These are phyloP conservation scores for Tethya wilhelma DNA, from an alignment of 37 sponge, comb jelly and placozoan species.

Conservation along the genomic window DNA sequence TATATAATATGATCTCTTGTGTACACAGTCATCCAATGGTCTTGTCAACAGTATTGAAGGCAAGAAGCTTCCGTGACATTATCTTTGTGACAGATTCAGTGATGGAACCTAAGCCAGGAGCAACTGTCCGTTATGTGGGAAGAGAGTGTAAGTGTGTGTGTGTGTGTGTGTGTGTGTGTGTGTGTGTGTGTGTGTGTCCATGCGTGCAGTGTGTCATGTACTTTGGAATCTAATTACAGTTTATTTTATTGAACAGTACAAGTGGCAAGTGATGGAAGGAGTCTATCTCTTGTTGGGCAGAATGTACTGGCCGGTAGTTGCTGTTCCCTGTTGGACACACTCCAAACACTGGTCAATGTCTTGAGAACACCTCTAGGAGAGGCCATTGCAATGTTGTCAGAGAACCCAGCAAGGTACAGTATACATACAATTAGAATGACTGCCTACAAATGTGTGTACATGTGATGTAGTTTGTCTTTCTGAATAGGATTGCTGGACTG, in stretches of 20 bases:
- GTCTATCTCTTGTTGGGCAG: constrained; percentile 31
- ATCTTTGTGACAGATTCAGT: constrained; percentile 50
- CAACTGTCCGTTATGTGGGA: not conserved
- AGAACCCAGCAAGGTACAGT: constrained; percentile 58
- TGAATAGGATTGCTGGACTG: constrained; percentile 40
- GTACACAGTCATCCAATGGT: constrained; percentile 47
- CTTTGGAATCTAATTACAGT: not conserved
- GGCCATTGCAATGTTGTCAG: constrained; percentile 54
- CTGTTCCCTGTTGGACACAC: constrained; percentile 41
- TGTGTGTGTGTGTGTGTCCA: not conserved
- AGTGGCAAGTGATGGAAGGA: constrained; percentile 13
- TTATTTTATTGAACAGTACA: constrained; percentile 23
- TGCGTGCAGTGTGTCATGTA: not conserved
- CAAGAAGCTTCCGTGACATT: constrained; percentile 23
- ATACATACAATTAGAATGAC: not conserved
- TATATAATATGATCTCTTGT: not conserved
- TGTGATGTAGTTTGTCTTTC: not conserved
- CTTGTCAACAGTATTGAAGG: constrained; percentile 13
- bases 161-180: not conserved
- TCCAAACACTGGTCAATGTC: constrained; percentile 26
- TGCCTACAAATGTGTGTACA: not conserved
- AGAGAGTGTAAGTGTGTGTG: constrained; percentile 16
- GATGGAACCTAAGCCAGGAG: constrained; percentile 18
- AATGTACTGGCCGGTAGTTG: constrained; percentile 60
- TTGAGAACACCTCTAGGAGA: constrained; percentile 29